Percentiles rank a stretch among this genome's conserved stretches.
phyloP scores from a whole-genome alignment of 2,888 invertebrate species.

The Sphaerophoria rueppellii region DNA sequence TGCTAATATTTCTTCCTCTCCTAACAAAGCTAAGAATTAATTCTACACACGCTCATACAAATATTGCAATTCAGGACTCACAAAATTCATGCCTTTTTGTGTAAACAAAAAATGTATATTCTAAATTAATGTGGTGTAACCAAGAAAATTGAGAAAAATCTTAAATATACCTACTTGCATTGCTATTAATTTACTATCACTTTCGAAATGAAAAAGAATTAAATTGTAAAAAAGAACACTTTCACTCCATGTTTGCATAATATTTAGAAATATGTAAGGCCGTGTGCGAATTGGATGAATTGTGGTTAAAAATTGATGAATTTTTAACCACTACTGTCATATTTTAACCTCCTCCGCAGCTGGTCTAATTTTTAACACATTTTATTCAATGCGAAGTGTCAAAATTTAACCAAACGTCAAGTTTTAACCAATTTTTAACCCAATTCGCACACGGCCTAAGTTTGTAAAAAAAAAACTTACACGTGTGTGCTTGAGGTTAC shows the following conservation, averaged over 20 bases:
- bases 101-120: slow-evolving; percentile 29
- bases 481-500: slow-evolving; percentile 25
- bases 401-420: no score
- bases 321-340: no score
- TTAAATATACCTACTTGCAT: slow-evolving; percentile 42
- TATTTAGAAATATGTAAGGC: slow-evolving; percentile 32
- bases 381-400: no score
- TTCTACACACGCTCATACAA: neutral
- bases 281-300: no score
- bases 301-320: no score
- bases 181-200: slow-evolving; percentile 55
- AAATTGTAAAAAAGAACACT: neutral
- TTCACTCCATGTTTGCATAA: slow-evolving; percentile 1
- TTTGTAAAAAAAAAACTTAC: slow-evolving; percentile 11
- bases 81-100: slow-evolving; percentile 43
- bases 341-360: no score
- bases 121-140: slow-evolving; percentile 37
- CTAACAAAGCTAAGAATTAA: slow-evolving; percentile 6
- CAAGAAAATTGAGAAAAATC: slow-evolving; percentile 6
- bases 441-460: no score
- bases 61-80: neutral
- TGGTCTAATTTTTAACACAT: no score
- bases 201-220: neutral
- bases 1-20: slow-evolving; percentile 3
- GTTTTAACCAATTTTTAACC: no score